Conservation (phyloP, 2,888 invertebrate species). For the Pollenia angustigena region DNA sequence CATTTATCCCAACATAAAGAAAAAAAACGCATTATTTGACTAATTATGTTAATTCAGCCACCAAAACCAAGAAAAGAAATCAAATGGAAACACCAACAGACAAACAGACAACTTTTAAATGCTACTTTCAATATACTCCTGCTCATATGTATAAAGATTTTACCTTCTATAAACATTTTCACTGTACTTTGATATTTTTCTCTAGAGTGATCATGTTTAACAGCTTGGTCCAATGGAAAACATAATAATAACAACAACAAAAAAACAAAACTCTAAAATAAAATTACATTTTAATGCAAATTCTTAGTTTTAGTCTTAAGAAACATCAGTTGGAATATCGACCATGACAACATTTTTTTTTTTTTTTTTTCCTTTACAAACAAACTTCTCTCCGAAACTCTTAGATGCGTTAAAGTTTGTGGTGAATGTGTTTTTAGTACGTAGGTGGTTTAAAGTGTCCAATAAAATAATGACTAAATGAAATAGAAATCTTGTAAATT, state of each 20-base stretch:
- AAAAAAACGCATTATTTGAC: conserved; percentile 52
- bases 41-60: conserved; percentile 71
- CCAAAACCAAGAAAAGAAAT: conserved; percentile 45
- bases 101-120: conserved; percentile 40
- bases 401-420: background rate
- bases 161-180: background rate
- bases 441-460: conserved; percentile 73
- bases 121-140: conserved; percentile 54
- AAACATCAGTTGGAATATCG: conserved; percentile 67
- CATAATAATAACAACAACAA: conserved; percentile 5
- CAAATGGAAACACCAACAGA: conserved; percentile 39
- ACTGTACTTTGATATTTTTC: background rate
- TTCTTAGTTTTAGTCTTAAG: conserved; percentile 62
- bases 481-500: conserved; percentile 71
- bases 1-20: conserved; percentile 1
- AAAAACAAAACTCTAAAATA: conserved; percentile 10
- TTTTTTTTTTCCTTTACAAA: conserved; percentile 10
- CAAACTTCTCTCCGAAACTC: background rate
- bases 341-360: conserved; percentile 73
- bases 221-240: conserved; percentile 40
- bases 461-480: conserved; percentile 74
- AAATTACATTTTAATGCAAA: conserved; percentile 76
- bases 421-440: conserved; percentile 35
- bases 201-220: conserved; percentile 62
- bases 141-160: background rate